Evolutionary conservation across 1,140 invertebrate species (phyloP).

Genomic region (Drosophila albomicans): DNA sequence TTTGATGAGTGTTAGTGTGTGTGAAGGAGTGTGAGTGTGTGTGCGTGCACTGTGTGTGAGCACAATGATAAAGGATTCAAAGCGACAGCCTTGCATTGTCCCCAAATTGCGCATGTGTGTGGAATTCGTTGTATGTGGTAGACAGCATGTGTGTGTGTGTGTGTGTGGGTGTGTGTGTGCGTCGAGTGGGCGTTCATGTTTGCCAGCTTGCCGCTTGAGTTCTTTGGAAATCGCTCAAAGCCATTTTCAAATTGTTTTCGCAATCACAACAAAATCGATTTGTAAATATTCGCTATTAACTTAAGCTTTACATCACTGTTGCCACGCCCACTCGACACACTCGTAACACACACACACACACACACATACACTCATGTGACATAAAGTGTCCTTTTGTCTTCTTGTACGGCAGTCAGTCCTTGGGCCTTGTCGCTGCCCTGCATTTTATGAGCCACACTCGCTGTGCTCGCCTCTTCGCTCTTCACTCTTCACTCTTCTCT

Average conservation of each 20-base stretch:
- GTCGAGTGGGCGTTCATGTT: constrained; percentile 47
- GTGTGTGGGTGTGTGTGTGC: constrained; percentile 8
- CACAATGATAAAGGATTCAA: constrained; percentile 44
- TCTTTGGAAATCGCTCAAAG: constrained; percentile 74
- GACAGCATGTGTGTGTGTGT: background rate
- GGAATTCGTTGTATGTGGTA: constrained; percentile 1
- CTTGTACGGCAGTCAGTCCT: constrained; percentile 18
- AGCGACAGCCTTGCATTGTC: constrained; percentile 32
- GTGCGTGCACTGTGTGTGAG: constrained; percentile 2
- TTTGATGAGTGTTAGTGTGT: constrained; percentile 12
- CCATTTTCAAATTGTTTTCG: constrained; percentile 79
- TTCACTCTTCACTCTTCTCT: background rate
- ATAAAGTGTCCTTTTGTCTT: constrained; percentile 47
- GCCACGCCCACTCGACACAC: constrained; percentile 31
- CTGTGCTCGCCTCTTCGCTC: background rate
- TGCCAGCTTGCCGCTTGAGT: constrained; percentile 64
- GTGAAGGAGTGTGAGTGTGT: constrained; percentile 7
- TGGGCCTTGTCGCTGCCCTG: constrained; percentile 34
- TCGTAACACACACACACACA: constrained; percentile 21
- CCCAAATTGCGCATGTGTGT: constrained; percentile 22
- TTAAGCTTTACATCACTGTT: constrained; percentile 40
- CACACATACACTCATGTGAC: constrained; percentile 7
- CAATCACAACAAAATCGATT: constrained; percentile 79
- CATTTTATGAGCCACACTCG: constrained; percentile 43
- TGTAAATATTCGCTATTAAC: constrained; percentile 62